Evolutionary conservation across 2,113 vertebrate species (phyloP).

Genomic region (Prionailurus bengalensis): DNA sequence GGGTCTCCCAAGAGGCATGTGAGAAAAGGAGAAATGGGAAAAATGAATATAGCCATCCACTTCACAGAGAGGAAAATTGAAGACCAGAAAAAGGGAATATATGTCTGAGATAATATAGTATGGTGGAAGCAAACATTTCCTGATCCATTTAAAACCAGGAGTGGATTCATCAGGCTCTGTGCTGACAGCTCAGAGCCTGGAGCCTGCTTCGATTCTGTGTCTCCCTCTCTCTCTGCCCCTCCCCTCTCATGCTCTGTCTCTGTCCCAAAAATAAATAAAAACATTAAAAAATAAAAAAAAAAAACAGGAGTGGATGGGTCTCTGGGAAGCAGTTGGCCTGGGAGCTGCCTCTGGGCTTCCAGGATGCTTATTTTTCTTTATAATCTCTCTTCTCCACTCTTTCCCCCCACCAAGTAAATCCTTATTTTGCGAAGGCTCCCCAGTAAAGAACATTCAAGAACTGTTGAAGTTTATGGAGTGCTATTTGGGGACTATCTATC

Average conservation of each 20-base stretch:
- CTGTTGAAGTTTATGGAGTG: not conserved
- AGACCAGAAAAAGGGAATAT: not conserved
- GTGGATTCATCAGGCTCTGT: not conserved
- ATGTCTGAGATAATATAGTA: accelerated
- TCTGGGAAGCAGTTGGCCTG: not conserved
- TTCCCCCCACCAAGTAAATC: not conserved
- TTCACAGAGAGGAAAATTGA: not conserved
- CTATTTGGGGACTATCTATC: not conserved
- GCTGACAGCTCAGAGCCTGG: no score
- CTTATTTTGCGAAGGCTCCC: not conserved
- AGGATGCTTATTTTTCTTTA: not conserved
- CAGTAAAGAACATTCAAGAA: not conserved
- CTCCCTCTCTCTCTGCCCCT: no score
- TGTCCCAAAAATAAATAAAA: no score
- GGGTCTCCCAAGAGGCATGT: not conserved
- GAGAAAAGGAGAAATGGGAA: not conserved
- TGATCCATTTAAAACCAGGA: not conserved
- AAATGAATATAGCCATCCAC: not conserved
- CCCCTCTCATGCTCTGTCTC: no score
- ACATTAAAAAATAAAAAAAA: no score
- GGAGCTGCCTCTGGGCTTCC: not conserved
- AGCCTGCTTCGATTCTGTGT: no score
- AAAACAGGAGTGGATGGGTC: not conserved
- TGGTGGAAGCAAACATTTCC: not conserved
- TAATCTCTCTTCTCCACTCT: no score